Base-by-base conservation (phyloP, 1,140 invertebrate species). In the Idris sp. region DNA sequence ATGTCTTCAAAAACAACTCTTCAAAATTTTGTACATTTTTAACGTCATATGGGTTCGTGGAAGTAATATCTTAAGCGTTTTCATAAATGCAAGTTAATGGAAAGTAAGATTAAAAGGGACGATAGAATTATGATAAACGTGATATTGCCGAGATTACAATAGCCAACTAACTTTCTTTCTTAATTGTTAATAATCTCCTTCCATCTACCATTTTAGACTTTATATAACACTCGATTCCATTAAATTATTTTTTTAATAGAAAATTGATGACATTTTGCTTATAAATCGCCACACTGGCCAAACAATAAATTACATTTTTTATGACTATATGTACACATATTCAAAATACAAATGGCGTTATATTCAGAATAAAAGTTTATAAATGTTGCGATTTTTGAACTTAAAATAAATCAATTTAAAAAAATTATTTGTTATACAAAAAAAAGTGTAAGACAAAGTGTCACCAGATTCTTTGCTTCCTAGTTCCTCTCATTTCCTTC, bases 71-170 rank as follows among this genome's bases (percentile, higher is more conserved):
- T n/a, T n/a, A n/a, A n/a, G n/a, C n/a, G n/a, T n/a, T n/a, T n/a
- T n/a, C n/a, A n/a, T n/a, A n/a, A n/a, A n/a, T n/a, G n/a, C n/a
- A n/a, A n/a, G n/a, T n/a, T n/a, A n/a, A n/a, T n/a, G n/a, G n/a
- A n/a, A n/a, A n/a, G n/a, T n/a, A n/a, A n/a, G n/a, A n/a, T n/a
- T n/a, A n/a, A n/a, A n/a, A 28, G 26, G 26, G 26, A 28, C 26
- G 26, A 8, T 6, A 28, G 7, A 28, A 28, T 28, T 28, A n/a
- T 8, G 9, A 65, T 73, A 69, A 58, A n/a, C 54, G 58, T 56
- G 48, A 71, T 44, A 49, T 59, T 51, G 58, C 53, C 68, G 59
- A 75, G 72, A 58, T 69, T 77, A 74, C 72, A 75, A 72, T 62
- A 79, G 54, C 64, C 71, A 77, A 77, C 53, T 46, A 65, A 58